phyloP scores from a whole-genome alignment of 1,140 invertebrate genomes.

The Sipha flava region DNA sequence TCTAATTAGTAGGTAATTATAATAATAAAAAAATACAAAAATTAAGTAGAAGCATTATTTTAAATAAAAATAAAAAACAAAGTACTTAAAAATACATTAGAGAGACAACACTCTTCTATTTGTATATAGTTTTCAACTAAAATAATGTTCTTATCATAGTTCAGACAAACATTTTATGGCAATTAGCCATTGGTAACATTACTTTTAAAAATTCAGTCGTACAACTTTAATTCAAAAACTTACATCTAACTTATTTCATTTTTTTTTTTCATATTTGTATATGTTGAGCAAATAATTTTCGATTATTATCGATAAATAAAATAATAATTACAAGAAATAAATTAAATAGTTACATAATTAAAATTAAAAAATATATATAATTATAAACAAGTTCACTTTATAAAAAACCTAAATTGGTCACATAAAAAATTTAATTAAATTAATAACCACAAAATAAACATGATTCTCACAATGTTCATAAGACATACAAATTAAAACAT shows the following conservation, averaged over 20 bases:
- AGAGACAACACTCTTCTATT: neutral
- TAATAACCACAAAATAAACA: neutral
- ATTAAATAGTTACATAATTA: neutral
- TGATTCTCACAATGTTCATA: neutral
- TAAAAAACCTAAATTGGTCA: constrained; percentile 1
- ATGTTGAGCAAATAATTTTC: constrained; percentile 11
- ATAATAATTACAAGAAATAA: constrained; percentile 10
- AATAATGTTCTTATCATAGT: constrained; percentile 5
- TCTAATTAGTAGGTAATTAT: neutral
- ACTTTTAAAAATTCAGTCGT: constrained; percentile 12
- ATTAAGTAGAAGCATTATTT: neutral
- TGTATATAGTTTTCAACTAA: neutral
- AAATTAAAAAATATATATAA: neutral
- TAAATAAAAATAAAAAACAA: neutral
- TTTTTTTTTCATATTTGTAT: neutral
- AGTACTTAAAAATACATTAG: neutral
- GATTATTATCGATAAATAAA: neutral
- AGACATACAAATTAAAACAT: neutral
- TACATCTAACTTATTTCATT: neutral
- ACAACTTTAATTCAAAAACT: neutral
- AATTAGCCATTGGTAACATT: constrained; percentile 22
- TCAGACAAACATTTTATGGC: neutral
- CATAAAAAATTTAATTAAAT: neutral
- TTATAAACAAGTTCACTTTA: neutral
- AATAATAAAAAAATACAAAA: neutral